Percentiles rank a stretch among this genome's conserved stretches.
Evolutionary conservation across 2,888 invertebrate species (phyloP).

Genomic region (Clanis bilineata): DNA sequence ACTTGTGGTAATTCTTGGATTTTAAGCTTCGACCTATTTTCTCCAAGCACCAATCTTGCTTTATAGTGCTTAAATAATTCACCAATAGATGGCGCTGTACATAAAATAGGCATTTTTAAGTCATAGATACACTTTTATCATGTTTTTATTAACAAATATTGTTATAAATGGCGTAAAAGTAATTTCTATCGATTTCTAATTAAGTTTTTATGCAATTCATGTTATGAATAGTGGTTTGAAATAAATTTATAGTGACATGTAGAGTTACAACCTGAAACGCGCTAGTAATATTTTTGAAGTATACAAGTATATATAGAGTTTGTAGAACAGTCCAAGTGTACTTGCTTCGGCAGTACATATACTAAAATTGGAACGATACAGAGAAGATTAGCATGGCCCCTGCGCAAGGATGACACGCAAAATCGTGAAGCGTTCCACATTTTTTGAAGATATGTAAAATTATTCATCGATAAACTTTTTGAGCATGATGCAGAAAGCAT

Average conservation of each 20-base stretch:
- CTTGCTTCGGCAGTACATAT: constrained; percentile 22
- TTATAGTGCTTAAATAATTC: no score
- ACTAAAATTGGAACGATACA: constrained; percentile 22
- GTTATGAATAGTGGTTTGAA: neutral
- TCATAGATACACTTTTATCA: neutral
- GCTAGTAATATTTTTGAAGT: neutral
- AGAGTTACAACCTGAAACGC: neutral
- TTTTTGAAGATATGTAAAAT: constrained; percentile 5
- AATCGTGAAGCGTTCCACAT: constrained; percentile 20
- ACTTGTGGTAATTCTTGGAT: no score
- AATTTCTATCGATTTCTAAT: neutral
- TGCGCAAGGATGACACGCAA: constrained; percentile 20
- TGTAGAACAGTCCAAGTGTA: neutral
- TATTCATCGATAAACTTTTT: no score
- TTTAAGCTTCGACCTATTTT: neutral
- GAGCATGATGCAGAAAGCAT: no score
- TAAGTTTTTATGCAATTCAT: neutral
- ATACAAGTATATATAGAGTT: neutral
- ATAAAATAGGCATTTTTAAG: neutral
- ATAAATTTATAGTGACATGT: neutral
- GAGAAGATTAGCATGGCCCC: constrained; percentile 20
- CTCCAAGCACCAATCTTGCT: neutral
- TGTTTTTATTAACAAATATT: neutral
- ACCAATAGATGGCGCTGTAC: neutral
- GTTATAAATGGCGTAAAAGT: neutral